phyloP scores from a whole-genome alignment of 2,113 vertebrate species.

The Heloderma charlesbogerti region DNA sequence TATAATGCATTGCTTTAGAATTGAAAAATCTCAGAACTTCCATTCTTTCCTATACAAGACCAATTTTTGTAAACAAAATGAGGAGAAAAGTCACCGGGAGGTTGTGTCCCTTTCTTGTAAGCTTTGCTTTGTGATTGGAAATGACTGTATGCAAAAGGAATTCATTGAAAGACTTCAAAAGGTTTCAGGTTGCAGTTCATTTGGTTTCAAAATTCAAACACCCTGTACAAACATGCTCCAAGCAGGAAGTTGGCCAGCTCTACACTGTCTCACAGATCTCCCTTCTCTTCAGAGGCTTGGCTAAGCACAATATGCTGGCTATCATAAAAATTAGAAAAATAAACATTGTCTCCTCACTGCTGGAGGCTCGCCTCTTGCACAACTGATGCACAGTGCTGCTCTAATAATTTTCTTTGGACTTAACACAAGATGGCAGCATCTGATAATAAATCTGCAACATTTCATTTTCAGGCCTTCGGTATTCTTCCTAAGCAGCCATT shows the following conservation, averaged over 20 bases:
- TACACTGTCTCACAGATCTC: neutral
- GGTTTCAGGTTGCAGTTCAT: slow-evolving; percentile 60
- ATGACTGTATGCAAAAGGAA: slow-evolving; percentile 70
- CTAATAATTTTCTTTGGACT: neutral
- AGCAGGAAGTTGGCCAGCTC: slow-evolving; percentile 8
- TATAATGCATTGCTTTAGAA: neutral
- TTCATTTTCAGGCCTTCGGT: neutral
- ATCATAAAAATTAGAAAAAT: slow-evolving; percentile 5
- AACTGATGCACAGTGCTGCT: neutral
- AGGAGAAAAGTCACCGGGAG: neutral
- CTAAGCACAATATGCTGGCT: neutral
- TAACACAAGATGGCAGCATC: slow-evolving; percentile 59
- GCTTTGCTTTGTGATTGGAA: accelerated
- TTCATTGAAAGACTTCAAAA: slow-evolving; percentile 58
- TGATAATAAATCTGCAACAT: slow-evolving; percentile 8
- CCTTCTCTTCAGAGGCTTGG: neutral
- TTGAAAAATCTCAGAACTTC: accelerated
- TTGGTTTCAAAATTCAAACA: slow-evolving; percentile 40
- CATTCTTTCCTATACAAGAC: neutral
- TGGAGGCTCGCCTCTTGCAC: neutral
- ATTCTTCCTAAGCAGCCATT: neutral
- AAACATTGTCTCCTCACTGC: neutral
- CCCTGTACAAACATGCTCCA: slow-evolving; percentile 34
- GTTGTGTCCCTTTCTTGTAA: neutral
- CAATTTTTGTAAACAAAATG: accelerated